phyloP scores from a whole-genome alignment of 2,888 invertebrate species.

The Netelia fuscicornis region DNA sequence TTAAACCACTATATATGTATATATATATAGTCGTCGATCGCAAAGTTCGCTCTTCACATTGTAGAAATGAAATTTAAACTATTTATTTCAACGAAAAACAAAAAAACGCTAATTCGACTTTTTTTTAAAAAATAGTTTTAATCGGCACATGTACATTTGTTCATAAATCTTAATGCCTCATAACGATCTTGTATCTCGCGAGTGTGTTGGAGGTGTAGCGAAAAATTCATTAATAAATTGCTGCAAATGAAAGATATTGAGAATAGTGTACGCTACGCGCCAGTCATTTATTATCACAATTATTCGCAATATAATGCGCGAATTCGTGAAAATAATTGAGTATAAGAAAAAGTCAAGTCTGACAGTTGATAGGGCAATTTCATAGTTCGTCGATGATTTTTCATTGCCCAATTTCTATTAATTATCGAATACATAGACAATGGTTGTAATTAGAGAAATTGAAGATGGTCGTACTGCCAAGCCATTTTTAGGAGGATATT shows the following conservation, averaged over 20 bases:
- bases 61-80: slow-evolving; percentile 64
- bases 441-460: slow-evolving; percentile 86
- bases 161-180: slow-evolving; percentile 60
- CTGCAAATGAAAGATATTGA: slow-evolving; percentile 46
- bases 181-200: slow-evolving; percentile 34
- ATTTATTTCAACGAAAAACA: slow-evolving; percentile 64
- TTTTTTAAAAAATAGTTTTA: slow-evolving; percentile 48
- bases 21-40: slow-evolving; percentile 49
- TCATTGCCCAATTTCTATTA: slow-evolving; percentile 69
- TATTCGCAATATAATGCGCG: no score
- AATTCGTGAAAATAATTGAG: slow-evolving; percentile 33
- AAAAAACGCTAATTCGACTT: slow-evolving; percentile 40
- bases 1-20: slow-evolving; percentile 24
- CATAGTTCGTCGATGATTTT: slow-evolving; percentile 57
- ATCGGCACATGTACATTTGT: slow-evolving; percentile 67
- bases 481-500: slow-evolving; percentile 93
- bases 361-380: slow-evolving; percentile 22
- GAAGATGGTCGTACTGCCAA: slow-evolving; percentile 88
- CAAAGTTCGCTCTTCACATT: slow-evolving; percentile 53
- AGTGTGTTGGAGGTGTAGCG: slow-evolving; percentile 58
- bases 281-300: not conserved
- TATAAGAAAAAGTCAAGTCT: not conserved
- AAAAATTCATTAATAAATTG: slow-evolving; percentile 68
- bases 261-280: not conserved
- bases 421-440: slow-evolving; percentile 25